A percentile compares a stretch with the other conserved stretches of the same genome.
Conservation (phyloP, 2,797 vertebrate species). For the Coilia nasus region DNA sequence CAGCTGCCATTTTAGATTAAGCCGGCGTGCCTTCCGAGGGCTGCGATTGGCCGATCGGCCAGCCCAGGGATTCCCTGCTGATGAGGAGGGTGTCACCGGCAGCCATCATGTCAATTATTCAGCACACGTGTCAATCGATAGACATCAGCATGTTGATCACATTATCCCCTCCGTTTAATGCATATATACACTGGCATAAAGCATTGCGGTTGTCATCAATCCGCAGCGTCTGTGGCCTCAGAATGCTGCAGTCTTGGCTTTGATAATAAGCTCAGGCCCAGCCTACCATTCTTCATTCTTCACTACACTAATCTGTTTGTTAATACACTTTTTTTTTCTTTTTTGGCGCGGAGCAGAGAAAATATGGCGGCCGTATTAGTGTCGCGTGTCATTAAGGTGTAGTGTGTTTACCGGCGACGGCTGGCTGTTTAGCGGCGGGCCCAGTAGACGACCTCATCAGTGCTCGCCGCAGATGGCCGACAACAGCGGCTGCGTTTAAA, state of each 20-base stretch:
- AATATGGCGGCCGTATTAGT: background rate
- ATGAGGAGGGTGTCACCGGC: background rate
- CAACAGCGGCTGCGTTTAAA: background rate
- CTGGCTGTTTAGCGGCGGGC: background rate
- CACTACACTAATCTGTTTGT: background rate
- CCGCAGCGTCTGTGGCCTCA: background rate
- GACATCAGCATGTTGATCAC: conserved; percentile 22
- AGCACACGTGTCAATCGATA: conserved; percentile 25
- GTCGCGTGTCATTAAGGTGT: background rate
- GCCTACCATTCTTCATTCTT: background rate
- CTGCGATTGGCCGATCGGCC: background rate
- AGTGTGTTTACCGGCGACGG: conserved; percentile 5
- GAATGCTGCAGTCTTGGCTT: background rate
- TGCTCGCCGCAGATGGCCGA: background rate
- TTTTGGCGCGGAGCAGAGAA: background rate
- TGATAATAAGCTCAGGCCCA: background rate
- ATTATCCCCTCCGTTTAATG: background rate
- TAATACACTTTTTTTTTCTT: background rate
- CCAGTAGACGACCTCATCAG: background rate
- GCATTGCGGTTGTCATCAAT: conserved; percentile 14
- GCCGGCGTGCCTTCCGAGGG: background rate
- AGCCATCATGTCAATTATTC: conserved; percentile 14
- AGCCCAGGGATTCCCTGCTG: conserved; percentile 16
- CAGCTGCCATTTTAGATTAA: conserved; percentile 46
- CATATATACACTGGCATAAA: conserved; percentile 18